These are phyloP conservation scores for Rotaria magnacalcarata DNA, from an alignment of 2,888 invertebrate genomes.

Conservation along the genomic window DNA sequence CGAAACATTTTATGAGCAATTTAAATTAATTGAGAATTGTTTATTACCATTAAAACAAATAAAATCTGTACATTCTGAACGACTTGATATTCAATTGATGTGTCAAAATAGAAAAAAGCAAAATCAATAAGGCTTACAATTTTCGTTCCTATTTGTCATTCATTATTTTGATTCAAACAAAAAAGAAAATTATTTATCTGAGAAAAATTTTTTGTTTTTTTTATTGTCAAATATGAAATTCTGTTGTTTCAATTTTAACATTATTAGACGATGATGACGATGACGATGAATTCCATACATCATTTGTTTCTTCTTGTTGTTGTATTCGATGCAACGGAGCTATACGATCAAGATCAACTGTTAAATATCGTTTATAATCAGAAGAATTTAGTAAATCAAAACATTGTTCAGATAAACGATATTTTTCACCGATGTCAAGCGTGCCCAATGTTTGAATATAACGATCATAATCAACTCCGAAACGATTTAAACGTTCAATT, in stretches of 20 bases:
- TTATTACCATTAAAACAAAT: not conserved
- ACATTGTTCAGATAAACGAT: slow-evolving; percentile 17
- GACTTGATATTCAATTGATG: not conserved
- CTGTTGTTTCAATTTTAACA: not conserved
- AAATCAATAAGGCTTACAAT: not conserved
- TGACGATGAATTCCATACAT: not conserved
- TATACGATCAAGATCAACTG: not conserved
- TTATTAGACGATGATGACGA: not conserved
- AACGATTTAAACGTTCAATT: not conserved
- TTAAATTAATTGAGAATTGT: not conserved
- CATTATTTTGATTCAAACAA: not conserved
- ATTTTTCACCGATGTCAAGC: not conserved
- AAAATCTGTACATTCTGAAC: not conserved
- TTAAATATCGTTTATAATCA: slow-evolving; percentile 10
- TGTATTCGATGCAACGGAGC: not conserved
- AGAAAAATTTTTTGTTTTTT: no score
- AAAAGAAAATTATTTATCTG: not conserved
- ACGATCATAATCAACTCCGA: not conserved
- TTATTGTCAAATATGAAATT: not conserved
- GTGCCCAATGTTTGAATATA: not conserved
- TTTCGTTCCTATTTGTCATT: not conserved
- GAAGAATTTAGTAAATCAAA: not conserved
- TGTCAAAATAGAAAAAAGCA: not conserved
- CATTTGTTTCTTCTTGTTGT: not conserved
- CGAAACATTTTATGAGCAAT: not conserved